Conservation (phyloP, 2,888 invertebrate genomes). For the Yponomeuta sedellus region DNA sequence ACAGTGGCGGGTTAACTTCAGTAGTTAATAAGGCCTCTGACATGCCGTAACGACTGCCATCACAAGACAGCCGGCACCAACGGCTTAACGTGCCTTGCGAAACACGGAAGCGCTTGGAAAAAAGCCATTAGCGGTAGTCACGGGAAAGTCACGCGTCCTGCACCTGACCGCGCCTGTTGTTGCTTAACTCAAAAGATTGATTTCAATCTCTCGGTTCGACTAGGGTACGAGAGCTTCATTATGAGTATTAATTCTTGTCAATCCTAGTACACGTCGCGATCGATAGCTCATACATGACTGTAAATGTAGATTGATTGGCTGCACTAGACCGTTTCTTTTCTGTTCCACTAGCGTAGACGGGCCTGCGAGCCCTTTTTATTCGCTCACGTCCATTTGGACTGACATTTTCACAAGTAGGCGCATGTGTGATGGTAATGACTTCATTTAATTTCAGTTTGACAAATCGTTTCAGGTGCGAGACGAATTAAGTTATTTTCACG, state of each 20-base stretch:
- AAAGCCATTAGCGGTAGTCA: no score
- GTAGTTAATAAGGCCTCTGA: no score
- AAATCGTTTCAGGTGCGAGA: neutral
- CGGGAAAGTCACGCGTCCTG: no score
- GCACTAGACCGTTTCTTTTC: slow-evolving; percentile 57
- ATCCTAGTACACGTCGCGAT: slow-evolving; percentile 31
- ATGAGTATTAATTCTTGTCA: slow-evolving; percentile 33
- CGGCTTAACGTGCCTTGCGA: no score
- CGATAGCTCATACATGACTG: slow-evolving; percentile 58
- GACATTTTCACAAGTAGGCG: neutral
- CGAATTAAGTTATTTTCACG: neutral
- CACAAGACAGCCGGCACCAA: no score
- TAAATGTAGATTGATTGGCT: slow-evolving; percentile 74
- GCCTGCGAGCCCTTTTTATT: neutral
- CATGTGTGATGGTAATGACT: slow-evolving; percentile 23
- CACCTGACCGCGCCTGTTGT: no score
- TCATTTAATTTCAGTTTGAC: neutral
- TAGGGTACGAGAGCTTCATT: no score
- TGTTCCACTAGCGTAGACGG: slow-evolving; percentile 30
- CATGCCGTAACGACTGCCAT: no score
- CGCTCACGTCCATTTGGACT: neutral
- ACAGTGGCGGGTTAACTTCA: no score
- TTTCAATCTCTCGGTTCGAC: no score
- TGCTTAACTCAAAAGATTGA: no score
- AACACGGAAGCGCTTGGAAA: no score